A percentile compares a stretch with the other conserved stretches of the same genome.
These are phyloP conservation scores for Crotalus viridis DNA, from an alignment of 2,113 vertebrate species.

Conservation along the genomic window DNA sequence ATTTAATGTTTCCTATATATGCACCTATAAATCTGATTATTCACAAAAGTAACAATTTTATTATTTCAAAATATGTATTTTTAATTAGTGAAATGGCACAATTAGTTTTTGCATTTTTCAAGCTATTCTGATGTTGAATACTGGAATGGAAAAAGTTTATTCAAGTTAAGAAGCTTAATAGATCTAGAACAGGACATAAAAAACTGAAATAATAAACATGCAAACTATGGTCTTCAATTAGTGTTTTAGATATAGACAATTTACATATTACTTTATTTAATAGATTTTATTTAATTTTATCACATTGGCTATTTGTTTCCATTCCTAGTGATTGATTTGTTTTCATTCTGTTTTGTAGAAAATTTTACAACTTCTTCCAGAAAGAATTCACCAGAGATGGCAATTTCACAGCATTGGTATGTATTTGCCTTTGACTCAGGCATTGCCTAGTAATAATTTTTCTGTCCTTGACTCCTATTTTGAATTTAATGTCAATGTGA, in stretches of 20 bases:
- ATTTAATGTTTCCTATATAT: background rate
- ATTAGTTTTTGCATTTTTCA: background rate
- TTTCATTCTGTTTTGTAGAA: constrained; percentile 77
- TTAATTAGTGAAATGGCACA: background rate
- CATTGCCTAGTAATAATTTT: background rate
- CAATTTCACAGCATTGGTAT: constrained; percentile 99
- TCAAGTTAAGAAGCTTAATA: background rate
- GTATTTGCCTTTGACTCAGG: constrained; percentile 32
- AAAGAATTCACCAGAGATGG: constrained; percentile 95
- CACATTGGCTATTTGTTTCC: background rate
- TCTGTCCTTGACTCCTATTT: background rate
- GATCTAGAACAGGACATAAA: background rate
- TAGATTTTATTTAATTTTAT: background rate
- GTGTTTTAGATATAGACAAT: background rate
- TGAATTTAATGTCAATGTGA: background rate
- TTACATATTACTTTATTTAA: background rate
- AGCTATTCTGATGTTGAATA: background rate
- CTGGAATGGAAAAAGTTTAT: background rate
- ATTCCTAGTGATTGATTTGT: background rate
- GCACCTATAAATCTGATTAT: background rate
- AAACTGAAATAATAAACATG: background rate
- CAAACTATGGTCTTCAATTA: background rate
- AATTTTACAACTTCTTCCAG: constrained; percentile 97
- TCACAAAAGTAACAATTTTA: background rate
- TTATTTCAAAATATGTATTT: background rate